These are phyloP conservation scores for Taeniopygia guttata DNA, from an alignment of 2,797 vertebrate genomes.

Conservation along the genomic window DNA sequence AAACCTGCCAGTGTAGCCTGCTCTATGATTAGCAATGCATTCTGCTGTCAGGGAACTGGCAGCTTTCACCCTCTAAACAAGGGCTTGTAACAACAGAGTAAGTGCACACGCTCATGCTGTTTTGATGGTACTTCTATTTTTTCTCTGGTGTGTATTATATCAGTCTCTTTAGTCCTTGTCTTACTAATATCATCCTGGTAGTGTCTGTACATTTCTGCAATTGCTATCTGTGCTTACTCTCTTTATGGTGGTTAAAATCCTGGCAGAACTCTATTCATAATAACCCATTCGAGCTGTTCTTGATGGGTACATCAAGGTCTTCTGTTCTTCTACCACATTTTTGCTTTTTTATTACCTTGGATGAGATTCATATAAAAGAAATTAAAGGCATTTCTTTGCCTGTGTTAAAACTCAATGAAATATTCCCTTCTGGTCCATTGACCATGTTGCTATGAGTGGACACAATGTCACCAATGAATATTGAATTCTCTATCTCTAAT, in stretches of 20 bases:
- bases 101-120: not conserved
- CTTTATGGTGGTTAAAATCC: slow-evolving; percentile 14
- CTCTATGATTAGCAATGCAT: not conserved
- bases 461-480: not conserved
- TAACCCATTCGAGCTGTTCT: slow-evolving; percentile 13
- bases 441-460: not conserved
- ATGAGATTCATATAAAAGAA: not conserved
- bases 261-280: slow-evolving; percentile 24
- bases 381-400: slow-evolving; percentile 11
- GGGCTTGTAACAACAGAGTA: not conserved
- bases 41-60: not conserved
- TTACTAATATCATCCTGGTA: not conserved
- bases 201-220: not conserved
- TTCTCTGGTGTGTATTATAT: not conserved
- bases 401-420: slow-evolving; percentile 31
- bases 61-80: slow-evolving; percentile 1
- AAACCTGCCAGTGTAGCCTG: not conserved
- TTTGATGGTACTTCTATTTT: not conserved
- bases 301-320: slow-evolving; percentile 36
- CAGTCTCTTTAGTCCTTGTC: not conserved
- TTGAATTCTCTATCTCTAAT: not conserved
- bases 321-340: not conserved
- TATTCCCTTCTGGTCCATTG: slow-evolving; percentile 53
- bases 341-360: slow-evolving; percentile 20
- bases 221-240: not conserved